Base-by-base conservation (phyloP, 2,888 invertebrate genomes). In the Sinotaia quadrata region DNA sequence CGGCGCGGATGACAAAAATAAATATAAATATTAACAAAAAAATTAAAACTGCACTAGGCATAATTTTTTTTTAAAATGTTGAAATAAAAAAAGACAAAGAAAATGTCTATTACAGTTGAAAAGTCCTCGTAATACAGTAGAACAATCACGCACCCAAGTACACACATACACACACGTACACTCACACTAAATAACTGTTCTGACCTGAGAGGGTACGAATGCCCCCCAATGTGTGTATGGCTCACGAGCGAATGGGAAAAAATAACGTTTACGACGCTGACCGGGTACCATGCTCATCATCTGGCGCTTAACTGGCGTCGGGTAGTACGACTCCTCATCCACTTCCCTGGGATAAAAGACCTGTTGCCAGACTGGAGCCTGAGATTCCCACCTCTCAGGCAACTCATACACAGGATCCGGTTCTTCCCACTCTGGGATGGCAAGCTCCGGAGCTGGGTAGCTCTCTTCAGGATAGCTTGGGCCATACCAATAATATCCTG, bases 181-280 rank as follows among this genome's bases (percentile, higher is more conserved):
- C n/a, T n/a, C n/a, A n/a, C n/a, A n/a, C n/a, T n/a, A n/a, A n/a
- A n/a, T n/a, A n/a, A n/a, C n/a, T n/a, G n/a, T n/a, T n/a, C n/a
- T n/a, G n/a, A n/a, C n/a, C n/a, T n/a, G 73, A 59, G 74, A 65
- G 0, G 76, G 74, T 12, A 74, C 70, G 56, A 78, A 76, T 21
- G 75, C 75, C 8, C 75, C 75, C 78, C 76, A 77, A 59, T 73
- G 76, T 2, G 72, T 71, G 36, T 71, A 62, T 0, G 75, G 75
- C 52, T 76, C 78, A 10, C 68, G 69, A 52, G 47, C 58, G 60
- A 68, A 60, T 4, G 78, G 78, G 52, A 71, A 78, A 66, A 76
- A 73, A 54, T 73, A 71, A 24, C 74, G 61, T 59, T 72, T 74
- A 37, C 67, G 68, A n/a, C 60, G 56, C 31, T 63, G 47, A 33